Evolutionary conservation across 2,113 vertebrate genomes (phyloP), one percentile per base, ranked within the genome.

Genomic region (Bungarus multicinctus): DNA sequence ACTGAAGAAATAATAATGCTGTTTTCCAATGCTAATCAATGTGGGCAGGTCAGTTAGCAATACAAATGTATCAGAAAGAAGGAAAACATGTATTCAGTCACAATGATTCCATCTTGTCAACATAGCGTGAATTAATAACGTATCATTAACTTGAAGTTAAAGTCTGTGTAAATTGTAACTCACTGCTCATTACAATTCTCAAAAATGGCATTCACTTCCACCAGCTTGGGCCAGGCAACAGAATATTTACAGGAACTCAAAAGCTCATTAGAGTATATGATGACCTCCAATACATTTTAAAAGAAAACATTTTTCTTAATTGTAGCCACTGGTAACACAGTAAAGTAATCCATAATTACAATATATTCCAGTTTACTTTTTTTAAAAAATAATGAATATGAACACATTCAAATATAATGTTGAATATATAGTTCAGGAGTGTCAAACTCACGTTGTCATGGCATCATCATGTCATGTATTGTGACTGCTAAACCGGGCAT

Each of bases 21-120:
- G 55, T 91, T 87, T 90, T 95, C 91, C 45, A 89, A 74, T 87
- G 89, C 92, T 95, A 95, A 96, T 96, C 96, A 90, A 0, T 91
- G 91, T 92, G 95, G 95, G 96, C 95, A 95, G 94, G 90, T 96
- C 94, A 92, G 91, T 97, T 96, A 96, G 93, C 93, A 91, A 94
- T 55, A 91, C 87, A 94, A 53, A 64, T 93, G 87, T 87, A 57
- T 95, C 85, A 3, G 89, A 85, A 89, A 89, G 94, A 95, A 92
- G 60, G 87, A 91, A 92, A 96, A 94, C 93, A 92, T 93, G 90
- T 2, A 14, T 93, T 85, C 93, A 91, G 54, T 93, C 94, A 85
- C 89, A 94, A 64, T n/a, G 93, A 50, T 91, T 90, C 93, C 90
- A 34, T 91, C 94, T 89, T 93, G 85, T 96, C 95, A 93, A 3